phyloP scores from a whole-genome alignment of 2,113 vertebrate genomes.

The Ailuropoda melanoleuca region DNA sequence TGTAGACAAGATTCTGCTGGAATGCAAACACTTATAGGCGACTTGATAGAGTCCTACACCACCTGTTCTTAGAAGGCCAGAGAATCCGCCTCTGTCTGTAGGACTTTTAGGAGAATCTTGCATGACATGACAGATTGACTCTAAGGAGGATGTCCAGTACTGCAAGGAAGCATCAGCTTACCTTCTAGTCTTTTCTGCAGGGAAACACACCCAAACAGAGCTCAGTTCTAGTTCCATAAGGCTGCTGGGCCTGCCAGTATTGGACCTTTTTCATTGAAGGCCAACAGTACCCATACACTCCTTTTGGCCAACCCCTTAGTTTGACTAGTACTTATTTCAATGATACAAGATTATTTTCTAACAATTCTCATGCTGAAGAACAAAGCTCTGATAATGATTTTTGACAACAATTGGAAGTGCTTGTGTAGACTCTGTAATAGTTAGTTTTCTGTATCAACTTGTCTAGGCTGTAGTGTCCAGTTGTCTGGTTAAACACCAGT shows the following conservation, averaged over 20 bases:
- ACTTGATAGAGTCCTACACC: not conserved
- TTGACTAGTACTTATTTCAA: not conserved
- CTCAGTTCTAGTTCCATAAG: not conserved
- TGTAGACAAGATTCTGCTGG: not conserved
- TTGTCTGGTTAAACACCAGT: not conserved
- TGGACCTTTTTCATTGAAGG: not conserved
- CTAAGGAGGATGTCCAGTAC: not conserved
- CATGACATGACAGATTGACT: not conserved
- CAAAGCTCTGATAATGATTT: not conserved
- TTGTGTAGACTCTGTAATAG: not conserved
- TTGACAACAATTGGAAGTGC: not conserved
- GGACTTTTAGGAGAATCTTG: not conserved
- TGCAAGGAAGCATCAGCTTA: not conserved
- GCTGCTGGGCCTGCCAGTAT: not conserved
- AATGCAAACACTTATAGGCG: not conserved
- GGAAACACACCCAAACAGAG: not conserved
- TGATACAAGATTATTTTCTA: not conserved
- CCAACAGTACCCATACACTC: not conserved
- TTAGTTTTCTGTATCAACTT: not conserved
- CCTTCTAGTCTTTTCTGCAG: not conserved
- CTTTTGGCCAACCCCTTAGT: not conserved
- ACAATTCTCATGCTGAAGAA: not conserved
- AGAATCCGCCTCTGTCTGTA: not conserved
- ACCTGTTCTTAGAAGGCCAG: not conserved
- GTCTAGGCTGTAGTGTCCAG: not conserved